Conservation (phyloP, 1,140 invertebrate species). For the Ptiloglossa arizonensis region DNA sequence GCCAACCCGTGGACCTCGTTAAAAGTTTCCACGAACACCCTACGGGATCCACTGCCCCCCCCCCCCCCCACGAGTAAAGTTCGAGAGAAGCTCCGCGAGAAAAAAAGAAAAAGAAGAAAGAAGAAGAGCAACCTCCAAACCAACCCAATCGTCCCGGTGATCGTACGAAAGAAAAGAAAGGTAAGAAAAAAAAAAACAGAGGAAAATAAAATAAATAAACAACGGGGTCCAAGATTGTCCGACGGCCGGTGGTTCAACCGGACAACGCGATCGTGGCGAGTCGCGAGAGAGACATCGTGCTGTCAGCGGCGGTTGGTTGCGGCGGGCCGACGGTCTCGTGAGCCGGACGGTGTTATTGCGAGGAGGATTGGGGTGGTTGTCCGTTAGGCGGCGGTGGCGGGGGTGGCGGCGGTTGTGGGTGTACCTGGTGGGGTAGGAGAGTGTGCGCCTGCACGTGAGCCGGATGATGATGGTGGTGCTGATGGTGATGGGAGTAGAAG, state of each 20-base stretch:
- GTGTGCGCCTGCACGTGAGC: slow-evolving; percentile 77
- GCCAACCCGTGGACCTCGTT: too few relatives aligned
- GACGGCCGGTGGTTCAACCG: slow-evolving; percentile 33
- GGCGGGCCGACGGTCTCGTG: slow-evolving; percentile 56
- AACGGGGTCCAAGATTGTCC: too few relatives aligned
- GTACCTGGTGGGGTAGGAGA: slow-evolving; percentile 77
- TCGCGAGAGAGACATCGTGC: slow-evolving; percentile 27
- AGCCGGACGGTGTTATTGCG: slow-evolving; percentile 76
- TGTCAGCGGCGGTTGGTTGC: slow-evolving; percentile 29
- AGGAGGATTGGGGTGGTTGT: slow-evolving; percentile 69
- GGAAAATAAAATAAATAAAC: too few relatives aligned
- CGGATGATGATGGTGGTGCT: slow-evolving; percentile 78
- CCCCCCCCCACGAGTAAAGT: neutral
- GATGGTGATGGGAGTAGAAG: slow-evolving; percentile 81
- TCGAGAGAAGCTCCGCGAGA: too few relatives aligned
- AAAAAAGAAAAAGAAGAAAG: neutral
- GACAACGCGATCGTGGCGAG: slow-evolving; percentile 45
- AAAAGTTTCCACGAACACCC: too few relatives aligned
- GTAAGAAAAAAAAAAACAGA: neutral
- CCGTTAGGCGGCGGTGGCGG: slow-evolving; percentile 76
- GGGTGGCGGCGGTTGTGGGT: slow-evolving; percentile 75
- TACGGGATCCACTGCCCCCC: too few relatives aligned
- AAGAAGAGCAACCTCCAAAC: too few relatives aligned
- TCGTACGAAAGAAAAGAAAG: too few relatives aligned
- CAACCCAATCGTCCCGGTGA: too few relatives aligned